Base-by-base conservation (phyloP, 2,113 vertebrate genomes). In the Cyanistes caeruleus region DNA sequence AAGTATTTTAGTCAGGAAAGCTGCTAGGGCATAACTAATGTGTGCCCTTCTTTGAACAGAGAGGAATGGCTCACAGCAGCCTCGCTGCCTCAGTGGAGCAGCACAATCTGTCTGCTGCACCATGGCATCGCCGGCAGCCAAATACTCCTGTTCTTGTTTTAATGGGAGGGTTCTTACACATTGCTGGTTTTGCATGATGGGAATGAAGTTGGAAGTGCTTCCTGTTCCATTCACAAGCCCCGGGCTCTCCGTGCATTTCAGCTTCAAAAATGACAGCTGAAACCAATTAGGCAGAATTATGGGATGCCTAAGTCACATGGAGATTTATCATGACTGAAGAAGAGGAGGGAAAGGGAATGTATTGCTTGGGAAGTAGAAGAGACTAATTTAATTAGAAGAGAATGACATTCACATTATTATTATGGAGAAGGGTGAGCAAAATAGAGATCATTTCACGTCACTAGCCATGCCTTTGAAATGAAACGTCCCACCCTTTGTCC, bases 231-330 rank as follows among this genome's bases (percentile, higher is more conserved):
- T 97, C 73, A 82, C 70, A 89, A 97, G 97, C 98, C 97, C 59
- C 87, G 22, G 98, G 98, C 97, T 97, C 91, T 95, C 93, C 9
- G 3, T 97, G 82, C 78, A 46, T 95, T 97, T 96, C 95, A 68
- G 89, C 89, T 95, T 97, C 90, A 96, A 67, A 98, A 97, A 96
- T 98, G 97, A 98, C 96, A 98, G 95, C 96, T 98, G 96, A 96
- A 98, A 97, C 95, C 96, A 98, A 97, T 98, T 98, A 98, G 91
- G 84, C 87, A 97, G 95, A 98, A 95, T 96, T 97, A 97, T 95
- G 86, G 93, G 80, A 92, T n/a, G 79, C 63, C 95, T 53, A 84
- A 97, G 93, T 95, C 95, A 94, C 85, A 55, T 94, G 88, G 65
- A 97, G 95, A 77, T 96, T 97, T 94, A 95, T 97, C 97, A 90